Percentiles rank a stretch among this genome's conserved stretches.
phyloP scores from a whole-genome alignment of 1,140 invertebrate species.

The Anastatus disparis region DNA sequence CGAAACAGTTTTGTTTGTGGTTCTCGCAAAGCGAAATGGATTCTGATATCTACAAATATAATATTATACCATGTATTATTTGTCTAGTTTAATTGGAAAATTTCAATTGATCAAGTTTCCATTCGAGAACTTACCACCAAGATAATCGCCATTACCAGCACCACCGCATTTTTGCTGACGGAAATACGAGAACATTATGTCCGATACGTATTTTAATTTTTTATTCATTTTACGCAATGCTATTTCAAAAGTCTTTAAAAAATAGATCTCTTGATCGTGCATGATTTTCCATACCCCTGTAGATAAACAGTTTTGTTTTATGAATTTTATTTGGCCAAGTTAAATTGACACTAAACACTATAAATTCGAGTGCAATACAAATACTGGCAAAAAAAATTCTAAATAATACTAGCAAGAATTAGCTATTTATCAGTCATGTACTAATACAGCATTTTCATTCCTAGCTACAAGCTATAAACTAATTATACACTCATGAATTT shows the following conservation, averaged over 20 bases:
- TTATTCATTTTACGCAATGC: slow-evolving; percentile 59
- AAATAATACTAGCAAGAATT: too few species aligned
- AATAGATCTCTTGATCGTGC: slow-evolving; percentile 59
- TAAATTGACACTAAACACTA: too few species aligned
- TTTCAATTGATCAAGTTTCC: neutral
- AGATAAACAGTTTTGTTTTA: too few species aligned
- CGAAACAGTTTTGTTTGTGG: slow-evolving; percentile 57
- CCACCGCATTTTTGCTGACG: slow-evolving; percentile 57
- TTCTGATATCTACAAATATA: slow-evolving; percentile 50
- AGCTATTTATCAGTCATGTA: too few species aligned
- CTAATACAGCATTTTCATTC: too few species aligned
- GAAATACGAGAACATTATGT: slow-evolving; percentile 64
- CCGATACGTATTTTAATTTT: slow-evolving; percentile 59
- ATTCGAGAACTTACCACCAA: slow-evolving; percentile 52
- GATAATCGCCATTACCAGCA: slow-evolving; percentile 59
- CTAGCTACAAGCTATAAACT: too few species aligned
- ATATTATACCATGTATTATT: slow-evolving; percentile 5
- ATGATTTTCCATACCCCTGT: slow-evolving; percentile 55
- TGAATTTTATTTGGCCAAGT: too few species aligned
- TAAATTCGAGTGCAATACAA: too few species aligned
- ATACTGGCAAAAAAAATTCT: too few species aligned
- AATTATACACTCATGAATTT: neutral
- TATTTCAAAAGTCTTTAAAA: slow-evolving; percentile 62
- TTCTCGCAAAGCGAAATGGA: slow-evolving; percentile 60
- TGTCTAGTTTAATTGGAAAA: slow-evolving; percentile 7